Conservation (phyloP, 2,888 invertebrate genomes). For the Rhamnusium bicolor region DNA sequence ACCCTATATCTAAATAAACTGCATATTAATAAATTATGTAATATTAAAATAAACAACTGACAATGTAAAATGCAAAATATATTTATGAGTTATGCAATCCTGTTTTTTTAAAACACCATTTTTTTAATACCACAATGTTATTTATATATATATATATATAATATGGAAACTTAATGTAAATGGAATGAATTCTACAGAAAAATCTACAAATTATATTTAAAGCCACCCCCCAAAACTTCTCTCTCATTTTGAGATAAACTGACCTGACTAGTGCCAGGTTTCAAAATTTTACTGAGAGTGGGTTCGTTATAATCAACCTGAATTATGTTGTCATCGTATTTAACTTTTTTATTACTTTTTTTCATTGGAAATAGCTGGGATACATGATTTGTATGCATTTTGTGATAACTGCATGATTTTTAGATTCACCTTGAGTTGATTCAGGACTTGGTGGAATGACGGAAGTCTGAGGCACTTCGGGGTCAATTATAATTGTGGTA, state of each 20-base stretch:
- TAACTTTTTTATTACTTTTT: conserved; percentile 57
- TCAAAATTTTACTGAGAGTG: neutral
- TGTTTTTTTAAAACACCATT: neutral
- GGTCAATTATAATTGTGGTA: conserved; percentile 58
- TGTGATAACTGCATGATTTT: conserved; percentile 36
- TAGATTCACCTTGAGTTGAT: conserved; percentile 67
- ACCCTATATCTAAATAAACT: neutral
- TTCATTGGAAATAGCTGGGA: conserved; percentile 28
- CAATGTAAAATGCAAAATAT: neutral
- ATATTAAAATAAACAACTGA: neutral
- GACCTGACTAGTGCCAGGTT: conserved; percentile 17
- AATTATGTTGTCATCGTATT: conserved; percentile 48
- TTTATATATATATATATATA: neutral
- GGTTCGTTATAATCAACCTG: conserved; percentile 38
- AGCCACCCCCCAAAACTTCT: conserved; percentile 10
- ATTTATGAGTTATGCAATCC: neutral
- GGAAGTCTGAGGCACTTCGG: conserved; percentile 67
- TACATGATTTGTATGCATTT: conserved; percentile 32
- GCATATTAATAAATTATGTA: neutral
- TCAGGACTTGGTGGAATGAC: conserved; percentile 70
- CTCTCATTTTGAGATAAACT: neutral
- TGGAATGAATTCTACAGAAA: conserved; percentile 22
- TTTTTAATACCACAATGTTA: neutral
- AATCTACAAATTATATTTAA: conserved; percentile 6
- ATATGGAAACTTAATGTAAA: conserved; percentile 1